Percentiles rank a stretch among this genome's conserved stretches.
These are phyloP conservation scores for Paelopatides confundens DNA, from an alignment of 53 echinoderm and acorn worm species.

Conservation along the genomic window DNA sequence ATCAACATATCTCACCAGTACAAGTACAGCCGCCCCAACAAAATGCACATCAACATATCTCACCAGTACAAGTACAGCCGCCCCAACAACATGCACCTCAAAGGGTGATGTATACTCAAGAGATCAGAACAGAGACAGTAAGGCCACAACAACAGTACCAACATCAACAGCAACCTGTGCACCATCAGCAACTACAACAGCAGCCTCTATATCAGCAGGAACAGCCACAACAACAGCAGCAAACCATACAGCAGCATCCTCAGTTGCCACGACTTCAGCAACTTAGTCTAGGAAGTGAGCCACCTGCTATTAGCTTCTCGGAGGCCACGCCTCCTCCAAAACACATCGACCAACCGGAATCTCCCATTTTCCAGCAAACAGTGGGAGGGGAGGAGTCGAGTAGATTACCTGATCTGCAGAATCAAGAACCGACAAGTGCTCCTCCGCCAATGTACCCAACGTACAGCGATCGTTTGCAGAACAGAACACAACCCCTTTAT, in stretches of 20 bases:
- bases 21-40: not conserved
- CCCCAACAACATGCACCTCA: not conserved
- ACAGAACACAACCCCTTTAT: slow-evolving; percentile 78
- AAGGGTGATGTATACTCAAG: not conserved
- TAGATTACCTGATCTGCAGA: not conserved
- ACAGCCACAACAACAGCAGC: not conserved
- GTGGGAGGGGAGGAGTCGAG: slow-evolving; percentile 52
- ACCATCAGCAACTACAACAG: slow-evolving; percentile 13
- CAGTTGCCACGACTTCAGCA: slow-evolving; percentile 11
- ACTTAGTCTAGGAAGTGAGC: not conserved
- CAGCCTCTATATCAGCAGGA: not conserved
- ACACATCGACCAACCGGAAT: slow-evolving; percentile 37
- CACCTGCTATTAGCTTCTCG: slow-evolving; percentile 26
- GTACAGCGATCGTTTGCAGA: slow-evolving; percentile 70
- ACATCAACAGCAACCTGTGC: slow-evolving; percentile 12
- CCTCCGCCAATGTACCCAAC: slow-evolving; percentile 63
- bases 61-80: slow-evolving; percentile 31
- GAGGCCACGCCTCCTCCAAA: slow-evolving; percentile 42
- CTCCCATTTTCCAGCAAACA: slow-evolving; percentile 55
- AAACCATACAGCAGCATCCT: not conserved
- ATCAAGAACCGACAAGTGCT: not conserved
- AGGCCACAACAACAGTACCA: slow-evolving; percentile 29
- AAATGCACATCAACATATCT: not conserved
- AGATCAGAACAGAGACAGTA: not conserved
- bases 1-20: not conserved